Percentiles rank a stretch among this genome's conserved stretches.
Conservation (phyloP, 2,113 vertebrate genomes). For the Python bivittatus region DNA sequence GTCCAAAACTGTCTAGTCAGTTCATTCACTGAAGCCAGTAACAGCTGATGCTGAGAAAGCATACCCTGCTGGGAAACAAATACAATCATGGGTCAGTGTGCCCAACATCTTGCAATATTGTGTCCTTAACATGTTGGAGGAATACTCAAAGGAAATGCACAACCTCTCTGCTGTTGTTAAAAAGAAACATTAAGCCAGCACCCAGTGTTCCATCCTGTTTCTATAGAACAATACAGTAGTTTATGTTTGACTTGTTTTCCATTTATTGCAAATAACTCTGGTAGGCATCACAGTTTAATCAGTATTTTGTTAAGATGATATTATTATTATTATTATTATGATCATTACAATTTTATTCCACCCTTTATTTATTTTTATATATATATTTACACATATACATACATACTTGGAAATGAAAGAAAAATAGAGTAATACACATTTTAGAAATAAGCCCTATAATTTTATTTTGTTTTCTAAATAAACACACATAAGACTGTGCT, state of each 20-base stretch:
- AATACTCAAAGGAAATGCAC: not conserved
- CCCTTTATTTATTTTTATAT: conserved; percentile 55
- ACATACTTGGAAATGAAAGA: conserved; percentile 66
- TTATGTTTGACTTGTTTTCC: conserved; percentile 38
- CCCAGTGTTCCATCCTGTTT: not conserved
- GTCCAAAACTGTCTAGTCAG: not conserved
- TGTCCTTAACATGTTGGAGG: not conserved
- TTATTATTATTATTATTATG: not conserved
- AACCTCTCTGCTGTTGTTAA: not conserved
- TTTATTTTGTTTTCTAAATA: not conserved
- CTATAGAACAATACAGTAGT: not conserved
- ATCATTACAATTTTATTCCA: not conserved
- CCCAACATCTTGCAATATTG: not conserved
- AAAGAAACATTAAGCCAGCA: not conserved
- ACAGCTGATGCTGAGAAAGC: not conserved
- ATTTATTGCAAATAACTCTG: conserved; percentile 34
- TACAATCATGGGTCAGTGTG: conserved; percentile 11
- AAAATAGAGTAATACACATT: conserved; percentile 65
- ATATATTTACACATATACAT: too few relatives aligned
- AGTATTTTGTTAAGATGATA: not conserved
- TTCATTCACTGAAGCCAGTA: conserved; percentile 19
- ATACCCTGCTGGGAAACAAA: conserved; percentile 18
- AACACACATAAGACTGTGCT: not conserved
- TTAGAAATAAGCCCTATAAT: not conserved
- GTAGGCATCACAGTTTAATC: conserved; percentile 44